phyloP scores from a whole-genome alignment of 2,113 vertebrate species.

The Meleagris gallopavo region DNA sequence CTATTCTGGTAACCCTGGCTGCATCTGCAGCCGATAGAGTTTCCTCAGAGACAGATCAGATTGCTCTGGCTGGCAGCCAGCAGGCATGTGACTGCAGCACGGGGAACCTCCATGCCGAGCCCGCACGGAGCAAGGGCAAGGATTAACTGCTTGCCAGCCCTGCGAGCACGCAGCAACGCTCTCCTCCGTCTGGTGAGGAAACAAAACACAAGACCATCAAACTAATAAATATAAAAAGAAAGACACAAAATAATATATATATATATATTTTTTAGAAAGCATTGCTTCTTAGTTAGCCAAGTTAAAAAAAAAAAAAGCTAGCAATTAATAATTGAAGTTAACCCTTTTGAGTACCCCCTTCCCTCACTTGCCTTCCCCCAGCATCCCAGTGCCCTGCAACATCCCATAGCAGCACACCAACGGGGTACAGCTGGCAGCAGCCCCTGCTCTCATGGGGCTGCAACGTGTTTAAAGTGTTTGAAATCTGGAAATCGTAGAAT shows the following conservation, averaged over 20 bases:
- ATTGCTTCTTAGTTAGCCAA: background rate
- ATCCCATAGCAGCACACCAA: background rate
- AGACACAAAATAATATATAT: rapidly evolving
- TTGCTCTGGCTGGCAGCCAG: conserved; percentile 79
- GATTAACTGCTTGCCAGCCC: conserved; percentile 51
- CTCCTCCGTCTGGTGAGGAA: background rate
- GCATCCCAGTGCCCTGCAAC: background rate
- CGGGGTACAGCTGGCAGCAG: background rate
- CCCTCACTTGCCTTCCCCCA: background rate
- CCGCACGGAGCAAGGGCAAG: conserved; percentile 61
- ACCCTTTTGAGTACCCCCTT: background rate
- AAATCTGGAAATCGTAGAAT: background rate
- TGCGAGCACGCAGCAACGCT: background rate
- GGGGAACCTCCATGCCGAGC: conserved; percentile 74
- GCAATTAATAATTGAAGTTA: background rate
- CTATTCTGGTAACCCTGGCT: conserved; percentile 88
- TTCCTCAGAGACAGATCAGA: conserved; percentile 76
- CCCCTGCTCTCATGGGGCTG: background rate
- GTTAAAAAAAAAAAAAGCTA: background rate
- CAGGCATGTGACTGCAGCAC: conserved; percentile 82
- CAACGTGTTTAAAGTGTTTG: background rate
- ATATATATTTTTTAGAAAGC: background rate
- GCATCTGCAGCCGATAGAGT: conserved; percentile 83
- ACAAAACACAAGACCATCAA: background rate
- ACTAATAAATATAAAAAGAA: background rate